Conservation (phyloP, 92 coral and sea anemone genomes). For the Blastomussa wellsi region DNA sequence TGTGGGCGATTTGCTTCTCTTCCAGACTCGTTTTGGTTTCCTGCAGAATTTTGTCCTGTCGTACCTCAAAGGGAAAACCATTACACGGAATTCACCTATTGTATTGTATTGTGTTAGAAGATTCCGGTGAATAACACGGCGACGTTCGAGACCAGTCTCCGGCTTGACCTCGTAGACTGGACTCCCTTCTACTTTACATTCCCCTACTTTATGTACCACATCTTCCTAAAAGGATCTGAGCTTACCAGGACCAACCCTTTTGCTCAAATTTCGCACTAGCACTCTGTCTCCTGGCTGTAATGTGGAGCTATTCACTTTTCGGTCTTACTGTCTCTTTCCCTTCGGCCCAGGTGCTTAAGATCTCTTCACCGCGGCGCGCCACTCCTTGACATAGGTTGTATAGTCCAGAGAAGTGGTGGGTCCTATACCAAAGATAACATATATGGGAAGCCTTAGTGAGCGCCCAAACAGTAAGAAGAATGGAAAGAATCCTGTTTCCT, state of each 20-base stretch:
- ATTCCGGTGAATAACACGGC: conserved; percentile 14
- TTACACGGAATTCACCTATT: too few relatives aligned
- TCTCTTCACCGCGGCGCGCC: conserved; percentile 40
- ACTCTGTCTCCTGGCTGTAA: conserved; percentile 25
- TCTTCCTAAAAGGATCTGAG: conserved; percentile 18
- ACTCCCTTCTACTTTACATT: conserved; percentile 5
- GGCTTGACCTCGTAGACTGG: conserved; percentile 10
- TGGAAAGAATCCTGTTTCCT: conserved; percentile 9
- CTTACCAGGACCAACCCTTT: conserved; percentile 29
- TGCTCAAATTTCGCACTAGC: conserved; percentile 16
- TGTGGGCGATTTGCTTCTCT: not conserved
- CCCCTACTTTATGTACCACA: not conserved
- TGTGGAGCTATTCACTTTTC: not conserved
- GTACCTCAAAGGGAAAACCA: conserved; percentile 9
- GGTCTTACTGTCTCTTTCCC: conserved; percentile 27
- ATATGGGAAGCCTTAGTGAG: conserved; percentile 22
- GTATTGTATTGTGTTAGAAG: too few relatives aligned
- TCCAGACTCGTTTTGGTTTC: conserved; percentile 1
- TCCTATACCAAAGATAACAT: conserved; percentile 29
- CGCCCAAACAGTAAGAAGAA: conserved; percentile 4
- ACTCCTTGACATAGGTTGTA: conserved; percentile 47
- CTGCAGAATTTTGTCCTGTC: conserved; percentile 3
- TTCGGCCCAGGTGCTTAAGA: not conserved
- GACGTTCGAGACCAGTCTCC: conserved; percentile 10
- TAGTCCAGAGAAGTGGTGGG: conserved; percentile 10